phyloP scores from a whole-genome alignment of 2,888 invertebrate genomes.

The Pyrochroa serraticornis region DNA sequence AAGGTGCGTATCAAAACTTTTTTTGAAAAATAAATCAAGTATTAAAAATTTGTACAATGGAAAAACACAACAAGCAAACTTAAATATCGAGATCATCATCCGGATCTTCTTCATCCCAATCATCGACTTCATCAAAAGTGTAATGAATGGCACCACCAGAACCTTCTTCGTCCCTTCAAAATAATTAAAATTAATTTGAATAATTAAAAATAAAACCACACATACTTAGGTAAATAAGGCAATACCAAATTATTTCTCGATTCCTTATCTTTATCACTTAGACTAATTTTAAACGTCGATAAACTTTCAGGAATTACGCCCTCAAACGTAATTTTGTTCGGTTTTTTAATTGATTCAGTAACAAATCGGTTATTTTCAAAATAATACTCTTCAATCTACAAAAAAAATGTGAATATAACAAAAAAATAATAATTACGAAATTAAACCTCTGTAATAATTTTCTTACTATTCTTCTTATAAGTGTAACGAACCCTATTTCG shows the following conservation, averaged over 20 bases:
- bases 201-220: constrained; percentile 8
- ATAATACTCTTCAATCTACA: constrained; percentile 49
- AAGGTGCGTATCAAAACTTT: no score
- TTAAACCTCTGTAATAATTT: constrained; percentile 58
- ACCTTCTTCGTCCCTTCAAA: constrained; percentile 33
- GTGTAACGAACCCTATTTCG: constrained; percentile 50
- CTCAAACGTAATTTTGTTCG: constrained; percentile 45
- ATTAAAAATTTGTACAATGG: no score
- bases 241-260: constrained; percentile 62
- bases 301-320: constrained; percentile 56
- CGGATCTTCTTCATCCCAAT: constrained; percentile 86
- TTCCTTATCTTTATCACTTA: constrained; percentile 66
- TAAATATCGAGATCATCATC: constrained; percentile 83
- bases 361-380: constrained; percentile 51
- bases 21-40: no score
- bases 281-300: constrained; percentile 70
- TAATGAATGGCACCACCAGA: constrained; percentile 71
- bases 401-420: constrained; percentile 13
- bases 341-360: constrained; percentile 49
- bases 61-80: constrained; percentile 24
- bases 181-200: constrained; percentile 9
- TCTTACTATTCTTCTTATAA: constrained; percentile 61
- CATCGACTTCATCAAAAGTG: constrained; percentile 78
- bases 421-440: neutral
- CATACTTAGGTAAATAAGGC: constrained; percentile 64